Evolutionary conservation across 1,140 invertebrate species (phyloP).

Genomic region (Lucilia sericata): DNA sequence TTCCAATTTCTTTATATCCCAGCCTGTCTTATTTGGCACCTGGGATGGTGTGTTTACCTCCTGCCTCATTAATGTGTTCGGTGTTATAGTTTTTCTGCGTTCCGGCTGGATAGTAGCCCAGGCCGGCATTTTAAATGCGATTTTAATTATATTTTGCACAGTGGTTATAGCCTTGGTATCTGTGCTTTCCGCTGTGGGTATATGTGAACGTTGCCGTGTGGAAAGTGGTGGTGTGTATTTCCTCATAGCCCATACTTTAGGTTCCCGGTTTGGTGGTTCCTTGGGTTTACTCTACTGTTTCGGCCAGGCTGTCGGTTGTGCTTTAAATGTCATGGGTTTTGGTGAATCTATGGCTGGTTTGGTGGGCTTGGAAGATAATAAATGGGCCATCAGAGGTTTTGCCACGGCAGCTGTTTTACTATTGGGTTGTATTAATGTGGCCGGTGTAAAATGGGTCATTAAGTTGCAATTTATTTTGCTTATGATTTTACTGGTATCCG

Average conservation of each 20-base stretch:
- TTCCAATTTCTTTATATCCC: constrained; percentile 92
- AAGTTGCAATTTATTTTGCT: constrained; percentile 90
- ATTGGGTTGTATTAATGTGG: constrained; percentile 88
- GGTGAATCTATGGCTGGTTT: constrained; percentile 93
- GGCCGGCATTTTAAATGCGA: constrained; percentile 89
- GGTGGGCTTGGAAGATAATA: constrained; percentile 77
- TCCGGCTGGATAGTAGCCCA: constrained; percentile 98
- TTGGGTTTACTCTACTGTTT: constrained; percentile 95
- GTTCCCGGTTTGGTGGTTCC: constrained; percentile 90
- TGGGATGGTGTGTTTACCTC: constrained; percentile 92
- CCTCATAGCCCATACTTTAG: constrained; percentile 92
- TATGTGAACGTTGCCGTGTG: constrained; percentile 93
- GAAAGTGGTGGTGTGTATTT: constrained; percentile 97
- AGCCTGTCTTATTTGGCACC: constrained; percentile 94
- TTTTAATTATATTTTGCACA: constrained; percentile 87
- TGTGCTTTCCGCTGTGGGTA: constrained; percentile 93
- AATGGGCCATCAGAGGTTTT: constrained; percentile 83
- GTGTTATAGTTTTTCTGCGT: constrained; percentile 95
- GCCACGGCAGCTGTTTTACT: constrained; percentile 84
- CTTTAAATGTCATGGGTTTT: constrained; percentile 94
- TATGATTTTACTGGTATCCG: constrained; percentile 85
- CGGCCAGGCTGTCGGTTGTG: constrained; percentile 96
- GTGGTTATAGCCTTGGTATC: constrained; percentile 90
- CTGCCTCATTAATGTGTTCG: constrained; percentile 96
- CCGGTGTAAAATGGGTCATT: constrained; percentile 94